A percentile compares a stretch with the other conserved stretches of the same genome.
These are phyloP conservation scores for Stenodera caucasica DNA, from an alignment of 2,888 invertebrate species.

Conservation along the genomic window DNA sequence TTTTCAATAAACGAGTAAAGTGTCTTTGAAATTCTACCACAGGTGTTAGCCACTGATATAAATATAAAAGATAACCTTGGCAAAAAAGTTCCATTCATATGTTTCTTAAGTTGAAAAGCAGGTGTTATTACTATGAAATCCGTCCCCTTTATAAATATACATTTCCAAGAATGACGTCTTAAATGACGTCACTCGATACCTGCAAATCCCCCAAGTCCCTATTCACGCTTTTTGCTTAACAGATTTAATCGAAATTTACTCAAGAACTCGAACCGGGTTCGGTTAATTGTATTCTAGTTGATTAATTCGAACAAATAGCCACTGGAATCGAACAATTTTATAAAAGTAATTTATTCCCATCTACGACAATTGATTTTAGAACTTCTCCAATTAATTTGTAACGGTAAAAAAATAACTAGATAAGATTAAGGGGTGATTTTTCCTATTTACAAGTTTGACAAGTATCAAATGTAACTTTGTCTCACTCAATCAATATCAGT, in stretches of 20 bases:
- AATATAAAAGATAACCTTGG: slow-evolving; percentile 24
- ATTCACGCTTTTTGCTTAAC: neutral
- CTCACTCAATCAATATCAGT: neutral
- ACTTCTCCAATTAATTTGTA: slow-evolving; percentile 20
- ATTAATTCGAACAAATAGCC: slow-evolving; percentile 46
- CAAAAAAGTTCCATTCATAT: slow-evolving; percentile 16
- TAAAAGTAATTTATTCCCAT: slow-evolving; percentile 46
- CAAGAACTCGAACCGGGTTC: slow-evolving; percentile 12
- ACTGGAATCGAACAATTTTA: slow-evolving; percentile 41
- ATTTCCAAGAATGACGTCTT: slow-evolving; percentile 23
- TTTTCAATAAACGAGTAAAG: neutral
- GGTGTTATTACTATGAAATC: slow-evolving; percentile 15
- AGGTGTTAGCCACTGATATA: slow-evolving; percentile 1
- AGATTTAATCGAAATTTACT: neutral
- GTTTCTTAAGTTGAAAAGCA: slow-evolving; percentile 5
- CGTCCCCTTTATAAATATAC: neutral
- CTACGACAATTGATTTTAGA: slow-evolving; percentile 34
- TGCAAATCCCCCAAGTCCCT: neutral
- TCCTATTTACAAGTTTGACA: neutral
- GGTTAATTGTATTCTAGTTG: slow-evolving; percentile 42
- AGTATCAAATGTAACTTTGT: neutral
- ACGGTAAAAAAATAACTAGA: neutral
- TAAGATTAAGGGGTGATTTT: neutral
- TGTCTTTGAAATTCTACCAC: slow-evolving; percentile 4
- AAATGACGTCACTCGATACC: slow-evolving; percentile 19